Percentiles rank a stretch among this genome's conserved stretches.
Conservation (phyloP, 2,888 invertebrate species). For the Andrena fulva region DNA sequence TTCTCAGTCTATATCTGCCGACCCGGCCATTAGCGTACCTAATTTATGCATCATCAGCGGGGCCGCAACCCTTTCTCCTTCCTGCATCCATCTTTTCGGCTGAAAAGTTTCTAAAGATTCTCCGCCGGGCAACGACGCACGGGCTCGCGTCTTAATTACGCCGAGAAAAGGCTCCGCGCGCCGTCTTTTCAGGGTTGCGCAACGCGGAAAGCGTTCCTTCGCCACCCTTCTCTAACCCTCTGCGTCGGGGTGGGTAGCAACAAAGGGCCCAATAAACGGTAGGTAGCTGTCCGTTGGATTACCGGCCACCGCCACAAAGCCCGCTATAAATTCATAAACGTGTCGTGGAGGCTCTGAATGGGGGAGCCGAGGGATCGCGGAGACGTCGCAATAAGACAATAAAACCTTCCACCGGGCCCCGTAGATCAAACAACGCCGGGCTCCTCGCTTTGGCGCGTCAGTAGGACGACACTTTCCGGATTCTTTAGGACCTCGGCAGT, state of each 20-base stretch:
- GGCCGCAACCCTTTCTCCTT: constrained; percentile 79
- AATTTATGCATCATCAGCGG: constrained; percentile 83
- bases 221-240: constrained; percentile 28
- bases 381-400: constrained; percentile 78
- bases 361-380: constrained; percentile 37
- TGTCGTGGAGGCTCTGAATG: constrained; percentile 69
- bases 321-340: constrained; percentile 82
- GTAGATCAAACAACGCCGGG: constrained; percentile 70
- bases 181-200: constrained; percentile 61
- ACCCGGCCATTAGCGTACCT: constrained; percentile 81
- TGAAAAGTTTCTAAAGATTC: constrained; percentile 83
- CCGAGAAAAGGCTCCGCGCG: constrained; percentile 67
- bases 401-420: constrained; percentile 60
- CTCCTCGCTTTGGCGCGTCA: not conserved
- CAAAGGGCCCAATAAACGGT: constrained; percentile 75
- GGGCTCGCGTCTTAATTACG: constrained; percentile 80
- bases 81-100: constrained; percentile 80
- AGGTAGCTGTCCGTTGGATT: constrained; percentile 76
- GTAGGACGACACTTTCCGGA: constrained; percentile 21
- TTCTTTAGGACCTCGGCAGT: not conserved
- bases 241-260: constrained; percentile 66
- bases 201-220: constrained; percentile 61
- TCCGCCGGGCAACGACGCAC: constrained; percentile 14
- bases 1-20: constrained; percentile 69
- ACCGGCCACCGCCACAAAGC: constrained; percentile 70